Conservation (phyloP, 2,113 vertebrate species). For the Neolamprologus kungweensis region DNA sequence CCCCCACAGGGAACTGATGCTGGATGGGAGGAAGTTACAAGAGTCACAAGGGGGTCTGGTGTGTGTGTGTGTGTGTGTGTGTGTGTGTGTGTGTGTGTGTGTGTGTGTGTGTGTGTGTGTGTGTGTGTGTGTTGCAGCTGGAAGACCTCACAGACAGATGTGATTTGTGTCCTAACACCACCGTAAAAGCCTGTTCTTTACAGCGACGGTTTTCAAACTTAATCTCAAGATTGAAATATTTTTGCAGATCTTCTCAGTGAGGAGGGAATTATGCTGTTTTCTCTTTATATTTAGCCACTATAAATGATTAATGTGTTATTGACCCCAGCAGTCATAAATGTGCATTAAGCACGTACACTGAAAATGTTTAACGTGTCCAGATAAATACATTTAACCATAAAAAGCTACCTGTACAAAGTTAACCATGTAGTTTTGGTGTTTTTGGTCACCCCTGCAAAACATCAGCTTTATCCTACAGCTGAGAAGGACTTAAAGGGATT, state of each 20-base stretch:
- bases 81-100: not conserved
- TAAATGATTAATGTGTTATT: not conserved
- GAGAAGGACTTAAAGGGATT: not conserved
- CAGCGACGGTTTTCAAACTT: not conserved
- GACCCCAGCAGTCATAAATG: not conserved
- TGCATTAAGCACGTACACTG: not conserved
- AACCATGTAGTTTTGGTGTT: not conserved
- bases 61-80: not conserved
- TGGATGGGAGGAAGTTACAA: constrained; percentile 27
- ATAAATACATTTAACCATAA: not conserved
- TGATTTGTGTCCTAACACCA: not conserved
- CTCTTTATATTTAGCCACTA: not conserved
- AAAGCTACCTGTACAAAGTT: not conserved
- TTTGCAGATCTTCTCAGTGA: not conserved
- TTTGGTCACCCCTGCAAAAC: not conserved
- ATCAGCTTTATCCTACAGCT: not conserved
- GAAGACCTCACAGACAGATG: constrained; percentile 15
- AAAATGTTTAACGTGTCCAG: not conserved
- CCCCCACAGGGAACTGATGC: constrained; percentile 11
- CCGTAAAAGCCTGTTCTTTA: not conserved
- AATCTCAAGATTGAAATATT: not conserved
- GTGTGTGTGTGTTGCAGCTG: not conserved
- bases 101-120: not conserved
- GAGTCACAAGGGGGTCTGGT: not conserved
- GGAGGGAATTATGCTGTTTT: not conserved